A percentile compares a stretch with the other conserved stretches of the same genome.
phyloP scores from a whole-genome alignment of 2,113 vertebrate genomes.

The Xenopus tropicalis region UCB_Xtro_10.0 CM004446.2:42397501-42398000 shows the following conservation, averaged over 20 bases:
- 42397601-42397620: slow-evolving; percentile 32
- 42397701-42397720: background rate
- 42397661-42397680: slow-evolving; percentile 24
- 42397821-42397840: background rate
- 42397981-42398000: too few relatives aligned
- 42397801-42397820: background rate
- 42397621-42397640: slow-evolving; percentile 31
- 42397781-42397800: background rate
- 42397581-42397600: slow-evolving; percentile 20
- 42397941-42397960: too few relatives aligned
- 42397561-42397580: slow-evolving; percentile 24
- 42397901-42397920: too few relatives aligned
- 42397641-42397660: slow-evolving; percentile 38
- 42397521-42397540: slow-evolving; percentile 12
- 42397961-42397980: too few relatives aligned
- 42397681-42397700: background rate
- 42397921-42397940: too few relatives aligned
- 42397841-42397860: too few relatives aligned
- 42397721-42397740: background rate
- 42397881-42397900: too few relatives aligned
- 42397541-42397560: slow-evolving; percentile 6
- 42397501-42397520: slow-evolving; percentile 17
- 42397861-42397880: too few relatives aligned
- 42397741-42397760: slow-evolving; percentile 10
- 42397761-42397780: background rate